Percentiles rank a stretch among this genome's conserved stretches.
Conservation (phyloP, 2,888 invertebrate genomes). For the Hypomecis atomaria region DNA sequence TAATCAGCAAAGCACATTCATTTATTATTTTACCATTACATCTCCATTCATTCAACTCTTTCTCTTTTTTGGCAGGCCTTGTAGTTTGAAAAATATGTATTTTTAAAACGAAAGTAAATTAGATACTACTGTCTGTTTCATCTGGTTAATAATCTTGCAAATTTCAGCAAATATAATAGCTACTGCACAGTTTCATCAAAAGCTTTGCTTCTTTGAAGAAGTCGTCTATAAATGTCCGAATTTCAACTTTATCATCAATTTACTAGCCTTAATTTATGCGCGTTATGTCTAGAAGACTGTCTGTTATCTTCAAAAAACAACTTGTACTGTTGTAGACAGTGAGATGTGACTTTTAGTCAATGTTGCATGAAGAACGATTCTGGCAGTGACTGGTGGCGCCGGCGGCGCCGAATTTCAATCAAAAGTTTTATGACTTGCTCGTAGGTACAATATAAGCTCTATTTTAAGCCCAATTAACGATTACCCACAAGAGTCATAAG, state of each 20-base stretch:
- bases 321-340: slow-evolving; percentile 17
- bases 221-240: slow-evolving; percentile 28
- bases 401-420: slow-evolving; percentile 29
- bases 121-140: not conserved
- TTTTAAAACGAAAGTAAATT: too few relatives aligned
- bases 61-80: too few relatives aligned
- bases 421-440: slow-evolving; percentile 28
- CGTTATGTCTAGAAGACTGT: slow-evolving; percentile 16
- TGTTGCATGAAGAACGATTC: slow-evolving; percentile 24
- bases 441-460: slow-evolving; percentile 22
- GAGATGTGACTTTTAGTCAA: slow-evolving; percentile 26
- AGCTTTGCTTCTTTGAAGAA: slow-evolving; percentile 23
- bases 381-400: slow-evolving; percentile 21
- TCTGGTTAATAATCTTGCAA: slow-evolving; percentile 8
- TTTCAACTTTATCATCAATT: slow-evolving; percentile 28
- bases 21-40: too few relatives aligned
- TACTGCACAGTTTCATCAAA: slow-evolving; percentile 20
- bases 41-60: too few relatives aligned
- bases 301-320: slow-evolving; percentile 22
- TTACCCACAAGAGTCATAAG: slow-evolving; percentile 18
- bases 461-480: slow-evolving; percentile 26
- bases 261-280: slow-evolving; percentile 27
- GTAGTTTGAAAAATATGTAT: too few relatives aligned
- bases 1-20: too few relatives aligned
- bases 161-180: slow-evolving; percentile 6